Base-by-base conservation (phyloP, 2,888 invertebrate species). In the Meloe dianella region DNA sequence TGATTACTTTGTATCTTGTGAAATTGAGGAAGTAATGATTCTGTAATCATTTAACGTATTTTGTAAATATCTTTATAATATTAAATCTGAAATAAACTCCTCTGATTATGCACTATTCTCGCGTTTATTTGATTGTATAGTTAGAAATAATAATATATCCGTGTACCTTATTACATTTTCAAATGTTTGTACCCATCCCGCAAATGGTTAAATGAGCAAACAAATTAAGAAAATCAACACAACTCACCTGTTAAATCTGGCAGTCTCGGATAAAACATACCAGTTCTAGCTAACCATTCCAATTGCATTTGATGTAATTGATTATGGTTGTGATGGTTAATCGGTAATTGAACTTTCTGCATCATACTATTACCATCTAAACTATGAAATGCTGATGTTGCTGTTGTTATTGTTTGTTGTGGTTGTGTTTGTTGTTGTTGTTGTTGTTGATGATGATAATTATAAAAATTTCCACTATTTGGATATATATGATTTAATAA, bases 201-300 rank as follows among this genome's bases (percentile, higher is more conserved):
- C 17, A 47, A 20, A 20, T 47, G 47, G 47, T 47, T 47, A 20
- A 47, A 47, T 20, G 17, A 17, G 47, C 9, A 47, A 47, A 47
- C 47, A 47, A 47, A 47, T 47, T 20, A 47, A 47, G 47, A 47
- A 20, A 47, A 47, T 47, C 47, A 47, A 47, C 47, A 47, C 47
- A 4, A 84, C 88, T 86, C 74, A 90, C 94, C 94, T 78, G 93
- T 90, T 61, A 95, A 83, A 79, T 95, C 95, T 0, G 95, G 94
- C 78, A 95, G 88, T 80, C 96, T 87, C 54, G 95, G 95, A 80
- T 96, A 96, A 74, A 96, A 89, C 94, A 96, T 95, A 27, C 96
- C 96, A 4, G 95, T 93, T 75, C 96, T 89, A 6, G 96, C 95
- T 71, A 96, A 86, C 92, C 96, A 96, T 83, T 96, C 96, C 71